A percentile compares a stretch with the other conserved stretches of the same genome.
phyloP scores from a whole-genome alignment of 2,888 invertebrate genomes.

The Parnassius smintheus region DNA sequence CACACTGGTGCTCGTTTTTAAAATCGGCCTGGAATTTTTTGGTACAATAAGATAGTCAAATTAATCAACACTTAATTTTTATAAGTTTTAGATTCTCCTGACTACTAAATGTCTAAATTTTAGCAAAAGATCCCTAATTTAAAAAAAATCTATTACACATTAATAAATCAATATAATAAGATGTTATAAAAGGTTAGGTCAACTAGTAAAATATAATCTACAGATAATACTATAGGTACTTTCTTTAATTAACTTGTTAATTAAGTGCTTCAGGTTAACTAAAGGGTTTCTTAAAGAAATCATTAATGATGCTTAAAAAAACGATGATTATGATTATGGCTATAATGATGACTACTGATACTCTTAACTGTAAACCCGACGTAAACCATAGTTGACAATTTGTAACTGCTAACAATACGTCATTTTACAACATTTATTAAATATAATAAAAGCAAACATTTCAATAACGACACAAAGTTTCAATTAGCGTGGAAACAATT shows the following conservation, averaged over 20 bases:
- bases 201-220: background rate
- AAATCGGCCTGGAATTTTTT: conserved; percentile 60
- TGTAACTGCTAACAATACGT: too few relatives aligned
- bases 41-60: background rate
- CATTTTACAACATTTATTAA: too few relatives aligned
- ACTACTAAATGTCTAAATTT: too few relatives aligned
- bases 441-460: background rate
- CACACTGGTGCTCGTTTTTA: conserved; percentile 63
- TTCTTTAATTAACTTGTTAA: background rate
- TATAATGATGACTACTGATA: conserved; percentile 22
- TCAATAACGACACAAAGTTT: background rate
- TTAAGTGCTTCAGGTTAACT: background rate
- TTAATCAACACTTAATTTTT: too few relatives aligned
- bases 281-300: conserved; percentile 32
- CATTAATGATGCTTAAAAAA: conserved; percentile 22
- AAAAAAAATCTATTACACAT: too few relatives aligned
- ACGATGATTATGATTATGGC: conserved; percentile 30
- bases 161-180: too few relatives aligned
- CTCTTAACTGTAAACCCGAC: background rate
- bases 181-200: too few relatives aligned
- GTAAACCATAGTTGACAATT: too few relatives aligned
- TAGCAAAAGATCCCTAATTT: too few relatives aligned
- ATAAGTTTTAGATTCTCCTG: too few relatives aligned
- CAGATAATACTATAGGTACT: background rate
- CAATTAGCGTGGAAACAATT: background rate